phyloP scores from a whole-genome alignment of 1,140 invertebrate species.

The Chironomus striatipennis region DNA sequence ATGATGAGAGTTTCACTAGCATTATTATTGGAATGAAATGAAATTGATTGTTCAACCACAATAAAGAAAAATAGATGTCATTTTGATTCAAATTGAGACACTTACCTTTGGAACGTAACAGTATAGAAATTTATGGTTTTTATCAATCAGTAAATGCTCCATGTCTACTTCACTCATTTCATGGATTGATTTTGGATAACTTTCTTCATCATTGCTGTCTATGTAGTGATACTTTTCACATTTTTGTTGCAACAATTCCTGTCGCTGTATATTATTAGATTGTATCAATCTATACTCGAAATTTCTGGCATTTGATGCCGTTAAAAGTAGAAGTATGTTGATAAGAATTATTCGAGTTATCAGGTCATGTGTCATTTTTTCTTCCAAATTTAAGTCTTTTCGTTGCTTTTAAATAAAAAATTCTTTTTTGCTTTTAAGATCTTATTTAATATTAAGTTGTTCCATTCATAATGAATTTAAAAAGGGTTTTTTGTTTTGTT shows the following conservation, averaged over 20 bases:
- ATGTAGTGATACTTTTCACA: slow-evolving; percentile 47
- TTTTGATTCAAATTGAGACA: slow-evolving; percentile 27
- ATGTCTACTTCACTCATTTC: slow-evolving; percentile 47
- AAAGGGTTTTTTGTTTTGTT: too few species aligned
- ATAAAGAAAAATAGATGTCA: too few species aligned
- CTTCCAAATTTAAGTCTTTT: background rate
- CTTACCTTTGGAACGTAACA: slow-evolving; percentile 88
- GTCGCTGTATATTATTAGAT: slow-evolving; percentile 51
- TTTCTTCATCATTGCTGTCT: slow-evolving; percentile 29
- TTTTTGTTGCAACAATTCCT: slow-evolving; percentile 56
- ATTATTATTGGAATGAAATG: too few species aligned
- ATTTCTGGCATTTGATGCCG: background rate
- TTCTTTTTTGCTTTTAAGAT: too few species aligned
- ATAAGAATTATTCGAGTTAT: background rate
- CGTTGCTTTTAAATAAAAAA: too few species aligned
- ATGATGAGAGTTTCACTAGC: too few species aligned
- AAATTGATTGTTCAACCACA: too few species aligned
- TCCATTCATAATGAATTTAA: too few species aligned
- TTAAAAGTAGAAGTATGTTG: background rate
- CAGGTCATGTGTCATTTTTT: background rate
- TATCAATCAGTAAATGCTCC: slow-evolving; percentile 71
- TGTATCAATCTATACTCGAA: slow-evolving; percentile 40
- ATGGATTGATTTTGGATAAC: slow-evolving; percentile 35
- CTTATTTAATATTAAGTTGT: too few species aligned
- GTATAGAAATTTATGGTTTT: slow-evolving; percentile 72